Percentiles rank a stretch among this genome's conserved stretches.
These are phyloP conservation scores for Staurois parvus DNA, from an alignment of 2,797 vertebrate genomes.

Conservation along the genomic window DNA sequence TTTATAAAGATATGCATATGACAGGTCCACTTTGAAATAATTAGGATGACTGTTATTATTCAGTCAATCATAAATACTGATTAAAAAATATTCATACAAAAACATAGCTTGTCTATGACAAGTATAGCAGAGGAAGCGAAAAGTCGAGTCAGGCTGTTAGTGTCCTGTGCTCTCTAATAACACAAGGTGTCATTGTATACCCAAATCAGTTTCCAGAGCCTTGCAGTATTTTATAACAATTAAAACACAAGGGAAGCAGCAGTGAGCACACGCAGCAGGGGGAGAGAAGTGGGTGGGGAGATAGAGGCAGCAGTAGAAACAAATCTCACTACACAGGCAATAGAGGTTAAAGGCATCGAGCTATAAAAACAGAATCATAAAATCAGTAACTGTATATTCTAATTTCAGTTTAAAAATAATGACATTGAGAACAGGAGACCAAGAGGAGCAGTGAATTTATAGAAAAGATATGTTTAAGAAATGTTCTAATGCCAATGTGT, in stretches of 20 bases:
- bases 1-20: not conserved
- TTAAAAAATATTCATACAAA: not conserved
- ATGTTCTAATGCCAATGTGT: not conserved
- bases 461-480: not conserved
- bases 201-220: conserved; percentile 79
- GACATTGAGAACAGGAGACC: not conserved
- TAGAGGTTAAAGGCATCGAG: conserved; percentile 51
- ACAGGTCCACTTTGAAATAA: not conserved
- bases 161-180: conserved; percentile 72
- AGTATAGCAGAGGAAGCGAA: not conserved
- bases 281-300: conserved; percentile 38
- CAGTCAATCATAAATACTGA: not conserved
- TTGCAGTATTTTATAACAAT: conserved; percentile 77
- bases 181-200: conserved; percentile 83
- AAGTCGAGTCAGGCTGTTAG: conserved; percentile 50
- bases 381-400: conserved; percentile 9
- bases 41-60: not conserved
- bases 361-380: conserved; percentile 15
- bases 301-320: not conserved
- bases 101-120: not conserved
- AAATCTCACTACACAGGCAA: conserved; percentile 23
- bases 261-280: conserved; percentile 51
- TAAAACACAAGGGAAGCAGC: conserved; percentile 74
- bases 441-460: not conserved
- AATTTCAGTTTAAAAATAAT: conserved; percentile 18